Evolutionary conservation across 2,113 vertebrate genomes (phyloP).

Genomic region (Ictalurus punctatus): DNA sequence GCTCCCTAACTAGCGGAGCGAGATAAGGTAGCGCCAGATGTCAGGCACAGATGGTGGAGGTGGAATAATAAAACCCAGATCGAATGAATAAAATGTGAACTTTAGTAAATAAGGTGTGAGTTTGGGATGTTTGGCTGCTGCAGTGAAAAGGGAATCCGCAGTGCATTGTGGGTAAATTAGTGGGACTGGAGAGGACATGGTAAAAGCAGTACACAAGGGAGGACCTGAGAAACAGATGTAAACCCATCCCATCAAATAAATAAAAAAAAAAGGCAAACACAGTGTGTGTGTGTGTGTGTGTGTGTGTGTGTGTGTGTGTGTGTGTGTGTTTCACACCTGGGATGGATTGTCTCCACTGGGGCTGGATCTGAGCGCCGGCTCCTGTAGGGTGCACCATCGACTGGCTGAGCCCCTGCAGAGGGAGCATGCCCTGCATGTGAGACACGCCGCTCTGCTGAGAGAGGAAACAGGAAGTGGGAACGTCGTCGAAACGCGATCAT

Average conservation of each 20-base stretch:
- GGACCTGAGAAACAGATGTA: neutral
- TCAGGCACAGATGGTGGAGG: neutral
- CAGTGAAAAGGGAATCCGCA: neutral
- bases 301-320: slow-evolving; percentile 43
- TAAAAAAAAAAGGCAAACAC: neutral
- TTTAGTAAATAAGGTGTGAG: neutral
- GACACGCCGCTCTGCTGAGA: slow-evolving; percentile 79
- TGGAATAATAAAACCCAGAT: slow-evolving; percentile 10
- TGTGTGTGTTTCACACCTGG: slow-evolving; percentile 72
- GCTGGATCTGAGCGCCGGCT: slow-evolving; percentile 80
- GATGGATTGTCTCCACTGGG: slow-evolving; percentile 76
- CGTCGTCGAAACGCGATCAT: neutral
- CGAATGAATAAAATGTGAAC: neutral
- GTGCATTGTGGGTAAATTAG: neutral
- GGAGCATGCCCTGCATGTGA: slow-evolving; percentile 80
- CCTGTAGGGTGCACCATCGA: slow-evolving; percentile 78
- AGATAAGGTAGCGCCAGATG: slow-evolving; percentile 7
- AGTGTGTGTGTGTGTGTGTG: slow-evolving; percentile 35
- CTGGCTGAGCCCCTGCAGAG: slow-evolving; percentile 81
- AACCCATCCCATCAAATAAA: neutral
- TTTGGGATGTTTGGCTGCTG: neutral
- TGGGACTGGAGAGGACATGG: neutral
- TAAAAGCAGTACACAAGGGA: neutral
- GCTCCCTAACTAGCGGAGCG: neutral
- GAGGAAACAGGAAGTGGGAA: slow-evolving; percentile 27